These are phyloP conservation scores for Protosalanx chinensis DNA, from an alignment of 2,797 vertebrate species.

Conservation along the genomic window DNA sequence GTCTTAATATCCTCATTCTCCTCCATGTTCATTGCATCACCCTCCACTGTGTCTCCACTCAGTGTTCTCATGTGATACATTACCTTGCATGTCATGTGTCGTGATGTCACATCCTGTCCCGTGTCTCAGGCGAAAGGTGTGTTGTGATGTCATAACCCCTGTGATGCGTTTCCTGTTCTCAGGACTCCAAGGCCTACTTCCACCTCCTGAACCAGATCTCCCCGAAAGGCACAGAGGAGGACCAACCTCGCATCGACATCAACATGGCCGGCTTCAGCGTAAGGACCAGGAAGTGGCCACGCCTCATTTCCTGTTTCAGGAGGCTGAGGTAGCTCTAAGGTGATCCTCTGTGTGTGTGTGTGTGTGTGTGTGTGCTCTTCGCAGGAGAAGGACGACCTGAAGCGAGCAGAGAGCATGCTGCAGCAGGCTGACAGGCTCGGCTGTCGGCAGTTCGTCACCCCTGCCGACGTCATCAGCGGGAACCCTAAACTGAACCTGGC, in stretches of 20 bases:
- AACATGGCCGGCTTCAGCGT: conserved; percentile 89
- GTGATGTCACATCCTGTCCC: background rate
- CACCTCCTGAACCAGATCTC: conserved; percentile 95
- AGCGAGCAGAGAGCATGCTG: conserved; percentile 88
- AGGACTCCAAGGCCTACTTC: conserved; percentile 96
- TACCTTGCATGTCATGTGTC: background rate
- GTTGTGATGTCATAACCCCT: conserved; percentile 2
- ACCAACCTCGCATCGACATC: conserved; percentile 79
- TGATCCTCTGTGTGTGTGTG: background rate
- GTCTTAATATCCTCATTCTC: background rate
- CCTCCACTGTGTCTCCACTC: background rate
- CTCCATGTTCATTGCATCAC: background rate
- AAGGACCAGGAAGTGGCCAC: conserved; percentile 50
- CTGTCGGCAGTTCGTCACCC: conserved; percentile 92
- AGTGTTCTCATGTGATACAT: background rate
- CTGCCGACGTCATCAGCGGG: conserved; percentile 85
- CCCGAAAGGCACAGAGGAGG: conserved; percentile 91
- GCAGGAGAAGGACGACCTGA: conserved; percentile 87
- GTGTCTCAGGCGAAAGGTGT: background rate
- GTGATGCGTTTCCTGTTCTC: conserved; percentile 1
- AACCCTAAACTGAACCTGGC: conserved; percentile 95
- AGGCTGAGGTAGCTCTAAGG: no score
- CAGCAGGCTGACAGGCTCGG: conserved; percentile 85
- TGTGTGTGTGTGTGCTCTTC: conserved; percentile 8
- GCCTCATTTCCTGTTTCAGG: no score